phyloP scores from a whole-genome alignment of 2,888 invertebrate genomes.

The Chymomyza amoena region DNA sequence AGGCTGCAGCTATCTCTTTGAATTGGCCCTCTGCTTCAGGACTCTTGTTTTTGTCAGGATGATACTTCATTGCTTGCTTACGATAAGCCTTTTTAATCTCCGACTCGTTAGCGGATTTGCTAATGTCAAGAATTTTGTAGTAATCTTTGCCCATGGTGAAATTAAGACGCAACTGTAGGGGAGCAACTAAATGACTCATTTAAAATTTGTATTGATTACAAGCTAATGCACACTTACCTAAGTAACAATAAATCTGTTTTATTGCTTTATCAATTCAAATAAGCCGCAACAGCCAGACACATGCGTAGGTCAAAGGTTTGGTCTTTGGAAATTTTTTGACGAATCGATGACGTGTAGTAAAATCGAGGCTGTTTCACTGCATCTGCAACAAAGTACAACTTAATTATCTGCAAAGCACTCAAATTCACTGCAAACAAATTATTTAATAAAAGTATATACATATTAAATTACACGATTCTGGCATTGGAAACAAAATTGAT shows the following conservation, averaged over 20 bases:
- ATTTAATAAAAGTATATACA: no score
- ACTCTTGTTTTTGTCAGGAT: slow-evolving; percentile 16
- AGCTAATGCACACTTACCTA: background rate
- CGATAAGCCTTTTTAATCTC: slow-evolving; percentile 26
- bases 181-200: background rate
- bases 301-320: background rate
- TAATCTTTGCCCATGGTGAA: slow-evolving; percentile 28
- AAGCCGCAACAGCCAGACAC: background rate
- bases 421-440: no score
- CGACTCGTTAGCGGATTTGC: slow-evolving; percentile 16
- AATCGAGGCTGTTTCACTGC: no score
- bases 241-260: background rate
- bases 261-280: background rate
- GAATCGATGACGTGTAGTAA: background rate
- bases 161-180: background rate
- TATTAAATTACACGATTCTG: no score
- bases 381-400: background rate
- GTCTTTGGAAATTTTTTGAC: background rate
- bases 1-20: slow-evolving; percentile 47
- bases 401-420: background rate
- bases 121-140: slow-evolving; percentile 30
- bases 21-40: slow-evolving; percentile 49
- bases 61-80: slow-evolving; percentile 29
- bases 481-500: no score
- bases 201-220: background rate